These are phyloP conservation scores for Euthynnus affinis DNA, from an alignment of 2,797 vertebrate species.

Conservation along the genomic window DNA sequence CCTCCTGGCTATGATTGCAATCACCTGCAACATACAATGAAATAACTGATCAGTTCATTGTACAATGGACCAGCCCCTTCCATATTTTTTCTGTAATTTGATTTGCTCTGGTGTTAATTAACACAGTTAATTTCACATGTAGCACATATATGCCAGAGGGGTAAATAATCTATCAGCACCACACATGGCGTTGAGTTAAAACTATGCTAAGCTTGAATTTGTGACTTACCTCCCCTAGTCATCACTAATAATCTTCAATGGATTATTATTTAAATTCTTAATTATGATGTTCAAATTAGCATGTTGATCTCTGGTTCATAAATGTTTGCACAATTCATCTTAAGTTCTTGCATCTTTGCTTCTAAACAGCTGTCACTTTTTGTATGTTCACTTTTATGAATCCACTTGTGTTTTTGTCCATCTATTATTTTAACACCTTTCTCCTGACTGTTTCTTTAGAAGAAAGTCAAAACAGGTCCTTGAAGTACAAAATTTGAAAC, in stretches of 20 bases:
- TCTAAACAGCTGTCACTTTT: not conserved
- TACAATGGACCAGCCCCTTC: not conserved
- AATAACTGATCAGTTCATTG: not conserved
- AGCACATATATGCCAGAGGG: not conserved
- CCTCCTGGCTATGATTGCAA: constrained; percentile 6
- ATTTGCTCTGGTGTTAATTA: not conserved
- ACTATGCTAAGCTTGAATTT: not conserved
- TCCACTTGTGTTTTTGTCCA: not conserved
- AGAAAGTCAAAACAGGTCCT: constrained; percentile 14
- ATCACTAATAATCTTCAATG: not conserved
- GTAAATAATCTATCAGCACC: not conserved
- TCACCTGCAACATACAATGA: constrained; percentile 16
- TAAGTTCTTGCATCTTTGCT: not conserved
- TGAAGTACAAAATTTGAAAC: constrained; percentile 24
- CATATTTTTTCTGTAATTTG: not conserved
- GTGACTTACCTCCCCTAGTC: not conserved
- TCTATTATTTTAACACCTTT: not conserved
- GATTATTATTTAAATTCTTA: not conserved
- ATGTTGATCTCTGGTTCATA: not conserved
- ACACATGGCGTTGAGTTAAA: not conserved
- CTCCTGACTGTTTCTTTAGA: not conserved
- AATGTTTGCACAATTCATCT: not conserved
- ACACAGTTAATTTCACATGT: not conserved
- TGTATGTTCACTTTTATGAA: not conserved
- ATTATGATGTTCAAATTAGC: not conserved